These are phyloP conservation scores for Ptilodon capucinus DNA, from an alignment of 2,888 invertebrate genomes.

Conservation along the genomic window DNA sequence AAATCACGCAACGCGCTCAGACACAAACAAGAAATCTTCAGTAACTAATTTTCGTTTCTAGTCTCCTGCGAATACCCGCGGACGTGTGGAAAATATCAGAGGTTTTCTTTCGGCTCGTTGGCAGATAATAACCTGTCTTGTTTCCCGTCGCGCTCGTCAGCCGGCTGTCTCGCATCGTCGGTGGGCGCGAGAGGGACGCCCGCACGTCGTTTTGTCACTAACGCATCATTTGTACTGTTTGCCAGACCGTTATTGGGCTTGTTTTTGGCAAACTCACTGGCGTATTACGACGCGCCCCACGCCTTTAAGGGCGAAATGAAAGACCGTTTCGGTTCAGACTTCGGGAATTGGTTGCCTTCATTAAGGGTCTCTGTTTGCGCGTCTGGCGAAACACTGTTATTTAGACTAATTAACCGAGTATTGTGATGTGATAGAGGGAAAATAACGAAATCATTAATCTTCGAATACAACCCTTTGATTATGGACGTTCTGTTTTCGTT, in stretches of 20 bases:
- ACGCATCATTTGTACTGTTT: slow-evolving; percentile 79
- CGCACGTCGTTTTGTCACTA: slow-evolving; percentile 71
- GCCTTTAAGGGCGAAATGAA: slow-evolving; percentile 70
- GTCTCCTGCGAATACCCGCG: slow-evolving; percentile 77
- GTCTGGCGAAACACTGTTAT: slow-evolving; percentile 77
- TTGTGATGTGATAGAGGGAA: slow-evolving; percentile 66
- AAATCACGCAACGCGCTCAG: slow-evolving; percentile 76
- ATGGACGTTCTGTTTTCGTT: slow-evolving; percentile 38
- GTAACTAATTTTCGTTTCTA: slow-evolving; percentile 80
- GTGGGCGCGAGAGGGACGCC: slow-evolving; percentile 48
- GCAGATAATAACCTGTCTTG: slow-evolving; percentile 80
- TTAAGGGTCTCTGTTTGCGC: slow-evolving; percentile 77
- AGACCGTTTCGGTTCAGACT: slow-evolving; percentile 67
- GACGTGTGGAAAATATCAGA: slow-evolving; percentile 80
- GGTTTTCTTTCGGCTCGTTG: slow-evolving; percentile 67
- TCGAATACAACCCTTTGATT: slow-evolving; percentile 41
- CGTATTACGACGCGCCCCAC: slow-evolving; percentile 64
- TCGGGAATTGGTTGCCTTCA: slow-evolving; percentile 74
- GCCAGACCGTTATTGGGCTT: slow-evolving; percentile 77
- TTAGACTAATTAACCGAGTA: slow-evolving; percentile 76
- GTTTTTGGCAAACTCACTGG: slow-evolving; percentile 75
- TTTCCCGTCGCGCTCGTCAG: slow-evolving; percentile 70
- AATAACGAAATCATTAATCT: slow-evolving; percentile 65
- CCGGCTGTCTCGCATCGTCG: slow-evolving; percentile 46
- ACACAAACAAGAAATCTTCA: slow-evolving; percentile 73